Conservation (phyloP, 2,797 vertebrate genomes). For the Holocentrus rufus region DNA sequence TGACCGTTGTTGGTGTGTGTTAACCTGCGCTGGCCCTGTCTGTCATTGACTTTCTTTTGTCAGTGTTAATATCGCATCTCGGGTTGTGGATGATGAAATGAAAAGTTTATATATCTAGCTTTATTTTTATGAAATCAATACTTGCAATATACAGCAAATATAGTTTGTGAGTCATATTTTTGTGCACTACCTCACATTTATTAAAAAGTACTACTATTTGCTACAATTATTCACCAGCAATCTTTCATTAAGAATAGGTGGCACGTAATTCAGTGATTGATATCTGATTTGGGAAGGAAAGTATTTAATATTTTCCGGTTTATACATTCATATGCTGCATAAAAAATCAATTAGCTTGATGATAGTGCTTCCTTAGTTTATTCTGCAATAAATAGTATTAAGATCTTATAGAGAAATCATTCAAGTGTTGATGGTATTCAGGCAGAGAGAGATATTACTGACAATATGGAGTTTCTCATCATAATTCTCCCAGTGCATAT, state of each 20-base stretch:
- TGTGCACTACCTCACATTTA: too few relatives aligned
- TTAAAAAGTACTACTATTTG: too few relatives aligned
- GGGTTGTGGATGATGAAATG: background rate
- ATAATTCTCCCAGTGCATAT: conserved; percentile 24
- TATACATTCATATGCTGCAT: background rate
- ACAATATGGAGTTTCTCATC: conserved; percentile 29
- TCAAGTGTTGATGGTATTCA: conserved; percentile 30
- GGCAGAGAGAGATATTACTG: conserved; percentile 30
- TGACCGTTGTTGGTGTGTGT: conserved; percentile 47
- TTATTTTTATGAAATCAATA: background rate
- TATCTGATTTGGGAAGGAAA: background rate
- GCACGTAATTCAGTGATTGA: too few relatives aligned
- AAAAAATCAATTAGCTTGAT: background rate
- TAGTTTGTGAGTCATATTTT: too few relatives aligned
- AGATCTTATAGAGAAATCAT: conserved; percentile 36
- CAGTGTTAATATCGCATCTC: background rate
- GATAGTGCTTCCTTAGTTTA: conserved; percentile 1
- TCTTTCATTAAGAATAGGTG: too few relatives aligned
- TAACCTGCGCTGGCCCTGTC: conserved; percentile 49
- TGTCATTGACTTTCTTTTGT: conserved; percentile 26
- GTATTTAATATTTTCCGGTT: background rate
- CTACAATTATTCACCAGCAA: too few relatives aligned
- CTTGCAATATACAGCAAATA: too few relatives aligned
- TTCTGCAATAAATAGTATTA: conserved; percentile 16
- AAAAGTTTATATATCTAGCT: background rate